Percentiles rank a stretch among this genome's conserved stretches.
Evolutionary conservation across 1,140 invertebrate species (phyloP).

Genomic region (Sinella curviseta): DNA sequence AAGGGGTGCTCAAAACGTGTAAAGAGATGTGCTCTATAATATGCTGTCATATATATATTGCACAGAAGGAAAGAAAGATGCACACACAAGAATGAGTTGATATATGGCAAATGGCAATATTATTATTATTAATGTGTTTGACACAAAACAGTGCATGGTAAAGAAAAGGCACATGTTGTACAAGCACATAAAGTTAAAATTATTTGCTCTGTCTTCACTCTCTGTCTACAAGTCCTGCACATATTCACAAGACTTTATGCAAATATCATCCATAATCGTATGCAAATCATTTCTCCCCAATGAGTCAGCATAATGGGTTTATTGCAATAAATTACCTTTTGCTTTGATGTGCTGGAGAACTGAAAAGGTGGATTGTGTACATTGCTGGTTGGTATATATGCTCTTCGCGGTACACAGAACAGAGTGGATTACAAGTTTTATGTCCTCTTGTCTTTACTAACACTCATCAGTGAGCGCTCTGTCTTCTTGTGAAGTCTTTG

Average conservation of each 20-base stretch:
- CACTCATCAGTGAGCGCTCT: background rate
- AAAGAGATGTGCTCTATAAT: background rate
- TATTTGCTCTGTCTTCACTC: too few species aligned
- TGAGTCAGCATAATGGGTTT: background rate
- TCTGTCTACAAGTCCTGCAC: too few species aligned
- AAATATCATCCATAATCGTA: conserved; percentile 11
- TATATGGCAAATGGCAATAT: conserved; percentile 21
- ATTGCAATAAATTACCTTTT: conserved; percentile 17
- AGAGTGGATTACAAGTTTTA: too few species aligned
- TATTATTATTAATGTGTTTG: background rate
- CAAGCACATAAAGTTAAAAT: too few species aligned
- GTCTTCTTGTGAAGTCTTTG: background rate
- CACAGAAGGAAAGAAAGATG: background rate
- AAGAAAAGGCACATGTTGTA: too few species aligned
- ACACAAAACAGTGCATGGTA: too few species aligned
- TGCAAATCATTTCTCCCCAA: conserved; percentile 19
- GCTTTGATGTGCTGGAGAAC: conserved; percentile 3
- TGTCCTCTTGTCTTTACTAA: too few species aligned
- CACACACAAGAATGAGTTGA: background rate
- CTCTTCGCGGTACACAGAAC: background rate
- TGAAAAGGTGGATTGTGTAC: background rate
- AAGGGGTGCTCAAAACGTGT: background rate
- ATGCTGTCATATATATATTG: background rate
- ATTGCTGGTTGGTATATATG: background rate
- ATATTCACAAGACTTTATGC: background rate